Percentiles rank a stretch among this genome's conserved stretches.
Evolutionary conservation across 2,113 vertebrate genomes (phyloP).

Genomic region (Octodon degus): DNA sequence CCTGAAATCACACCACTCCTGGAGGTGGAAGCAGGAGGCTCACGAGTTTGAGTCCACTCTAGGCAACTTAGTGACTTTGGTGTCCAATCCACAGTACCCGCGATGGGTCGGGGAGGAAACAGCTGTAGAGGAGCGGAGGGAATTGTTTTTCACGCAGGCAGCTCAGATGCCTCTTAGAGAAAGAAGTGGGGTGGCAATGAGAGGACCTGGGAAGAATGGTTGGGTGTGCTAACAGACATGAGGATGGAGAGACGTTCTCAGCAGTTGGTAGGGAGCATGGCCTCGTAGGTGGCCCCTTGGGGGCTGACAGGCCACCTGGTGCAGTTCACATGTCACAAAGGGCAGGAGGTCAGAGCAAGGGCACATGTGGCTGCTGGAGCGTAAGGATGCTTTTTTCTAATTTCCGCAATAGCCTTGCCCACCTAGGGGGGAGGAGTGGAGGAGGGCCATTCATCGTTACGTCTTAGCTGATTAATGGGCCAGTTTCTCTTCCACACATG

Average conservation of each 20-base stretch:
- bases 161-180: background rate
- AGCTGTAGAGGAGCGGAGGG: no score
- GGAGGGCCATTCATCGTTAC: background rate
- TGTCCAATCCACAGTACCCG: background rate
- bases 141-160: background rate
- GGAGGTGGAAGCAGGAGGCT: background rate
- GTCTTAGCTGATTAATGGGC: background rate
- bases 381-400: background rate
- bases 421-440: background rate
- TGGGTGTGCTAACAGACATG: background rate
- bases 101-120: no score
- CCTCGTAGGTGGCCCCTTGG: background rate
- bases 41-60: background rate
- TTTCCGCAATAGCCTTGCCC: background rate
- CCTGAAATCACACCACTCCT: background rate
- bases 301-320: rapidly evolving
- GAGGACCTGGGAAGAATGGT: background rate
- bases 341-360: background rate
- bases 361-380: background rate
- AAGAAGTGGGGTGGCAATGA: background rate
- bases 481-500: background rate
- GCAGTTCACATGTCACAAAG: background rate
- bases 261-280: background rate
- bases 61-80: background rate
- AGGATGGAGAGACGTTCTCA: background rate